These are phyloP conservation scores for Channa maculata DNA, from an alignment of 2,113 vertebrate genomes.

Conservation along the genomic window DNA sequence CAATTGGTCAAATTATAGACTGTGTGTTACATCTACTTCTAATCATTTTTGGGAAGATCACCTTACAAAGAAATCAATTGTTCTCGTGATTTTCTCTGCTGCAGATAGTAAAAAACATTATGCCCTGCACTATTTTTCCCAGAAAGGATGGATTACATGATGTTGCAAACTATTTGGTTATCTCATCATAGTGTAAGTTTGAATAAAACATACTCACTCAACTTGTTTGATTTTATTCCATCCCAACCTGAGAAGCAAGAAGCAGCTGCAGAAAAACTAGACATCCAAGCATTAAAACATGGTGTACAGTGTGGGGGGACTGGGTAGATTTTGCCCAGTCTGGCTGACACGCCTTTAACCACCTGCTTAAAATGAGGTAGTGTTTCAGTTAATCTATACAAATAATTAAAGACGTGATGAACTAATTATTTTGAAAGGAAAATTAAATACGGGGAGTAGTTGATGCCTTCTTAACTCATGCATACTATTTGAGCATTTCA, in stretches of 20 bases:
- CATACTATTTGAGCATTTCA: too few relatives aligned
- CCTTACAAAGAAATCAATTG: not conserved
- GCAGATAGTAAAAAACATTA: too few relatives aligned
- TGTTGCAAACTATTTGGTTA: conserved; percentile 16
- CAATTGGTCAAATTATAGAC: not conserved
- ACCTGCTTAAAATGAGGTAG: not conserved
- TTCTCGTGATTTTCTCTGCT: conserved; percentile 2
- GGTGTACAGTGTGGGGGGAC: not conserved
- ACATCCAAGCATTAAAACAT: conserved; percentile 21
- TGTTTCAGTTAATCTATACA: not conserved
- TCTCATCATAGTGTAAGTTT: conserved; percentile 7
- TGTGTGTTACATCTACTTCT: not conserved
- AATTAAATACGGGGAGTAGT: not conserved
- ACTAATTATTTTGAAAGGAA: not conserved
- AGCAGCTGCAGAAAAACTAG: conserved; percentile 1
- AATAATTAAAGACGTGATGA: too few relatives aligned
- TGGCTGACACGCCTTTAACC: not conserved
- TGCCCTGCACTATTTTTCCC: not conserved
- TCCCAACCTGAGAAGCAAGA: not conserved
- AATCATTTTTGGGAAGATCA: not conserved
- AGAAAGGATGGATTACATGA: conserved; percentile 14
- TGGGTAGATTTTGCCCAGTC: not conserved
- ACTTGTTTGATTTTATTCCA: conserved; percentile 3
- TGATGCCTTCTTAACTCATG: too few relatives aligned
- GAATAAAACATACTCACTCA: conserved; percentile 30